phyloP scores from a whole-genome alignment of 2,797 vertebrate species.

The Psittacula derbiana region DNA sequence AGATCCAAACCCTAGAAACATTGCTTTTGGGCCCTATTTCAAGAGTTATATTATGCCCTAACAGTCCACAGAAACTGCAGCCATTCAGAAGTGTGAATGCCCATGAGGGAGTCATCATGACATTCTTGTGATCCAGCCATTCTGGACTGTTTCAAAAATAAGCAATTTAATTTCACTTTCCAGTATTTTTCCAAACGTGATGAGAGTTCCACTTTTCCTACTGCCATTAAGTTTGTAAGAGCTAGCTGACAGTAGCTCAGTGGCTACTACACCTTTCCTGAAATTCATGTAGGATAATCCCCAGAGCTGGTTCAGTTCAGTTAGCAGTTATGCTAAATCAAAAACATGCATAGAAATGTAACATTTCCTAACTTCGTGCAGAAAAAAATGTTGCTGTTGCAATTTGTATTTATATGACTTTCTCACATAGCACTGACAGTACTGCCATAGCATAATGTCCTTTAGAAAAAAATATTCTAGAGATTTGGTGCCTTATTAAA shows the following conservation, averaged over 20 bases:
- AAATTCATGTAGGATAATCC: neutral
- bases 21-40: neutral
- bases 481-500: neutral
- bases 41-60: neutral
- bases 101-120: neutral
- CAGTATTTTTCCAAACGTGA: neutral
- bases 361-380: neutral
- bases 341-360: neutral
- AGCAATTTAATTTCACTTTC: neutral
- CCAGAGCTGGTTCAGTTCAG: neutral
- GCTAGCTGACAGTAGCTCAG: neutral
- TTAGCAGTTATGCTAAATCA: neutral
- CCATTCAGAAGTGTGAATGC: neutral
- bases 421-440: neutral
- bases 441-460: neutral
- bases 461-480: neutral
- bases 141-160: neutral
- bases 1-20: neutral
- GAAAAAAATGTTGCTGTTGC: neutral
- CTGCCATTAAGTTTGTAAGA: neutral
- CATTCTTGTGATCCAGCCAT: neutral
- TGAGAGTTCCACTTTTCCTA: neutral
- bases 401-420: slow-evolving; percentile 8
- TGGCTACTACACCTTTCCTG: neutral
- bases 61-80: neutral